Evolutionary conservation across 2,888 invertebrate genomes (phyloP), one percentile per base, ranked within the genome.

Genomic region (Diloba caeruleocephala): DNA sequence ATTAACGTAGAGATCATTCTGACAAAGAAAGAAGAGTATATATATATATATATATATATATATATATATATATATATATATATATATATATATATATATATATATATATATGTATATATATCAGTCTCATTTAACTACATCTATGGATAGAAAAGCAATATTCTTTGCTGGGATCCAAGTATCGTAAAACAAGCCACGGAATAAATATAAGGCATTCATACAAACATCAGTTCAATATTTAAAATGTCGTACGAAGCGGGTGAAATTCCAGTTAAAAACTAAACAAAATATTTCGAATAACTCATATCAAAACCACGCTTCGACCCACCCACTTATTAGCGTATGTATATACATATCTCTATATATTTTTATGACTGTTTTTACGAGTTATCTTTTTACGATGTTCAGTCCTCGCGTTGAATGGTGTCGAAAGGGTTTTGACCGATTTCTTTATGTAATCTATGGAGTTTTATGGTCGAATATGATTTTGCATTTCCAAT

Each of bases 321-420:
- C 41, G 44, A 39, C 45, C 53, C 43, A 41, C 43, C 53, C 50
- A 54, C 49, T 29, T 60, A 65, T 70, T 60, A 55, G 37, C 33
- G 52, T 46, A 39, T n/a, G n/a, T n/a, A n/a, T n/a, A n/a, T n/a
- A n/a, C n/a, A n/a, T n/a, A n/a, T n/a, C n/a, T 52, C 44, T 61
- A 52, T 52, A 62, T 60, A 76, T 80, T 60, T 77, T 74, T 78
- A 83, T 82, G 79, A 74, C 56, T 75, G 63, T 64, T 76, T 82
- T 84, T 74, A 79, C 67, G 77, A 74, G 71, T 76, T 81, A 81
- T 80, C 81, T 76, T 80, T 86, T 86, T 85, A 86, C 72, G 83
- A 78, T 60, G 68, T 72, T 70, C 54, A 48, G 56, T 57, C 19
- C 25, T 25, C 50, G 26, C 26, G 15, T 41, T 25, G 50, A 55